Conservation (phyloP, 2,797 vertebrate species). For the Phrynocephalus forsythii region DNA sequence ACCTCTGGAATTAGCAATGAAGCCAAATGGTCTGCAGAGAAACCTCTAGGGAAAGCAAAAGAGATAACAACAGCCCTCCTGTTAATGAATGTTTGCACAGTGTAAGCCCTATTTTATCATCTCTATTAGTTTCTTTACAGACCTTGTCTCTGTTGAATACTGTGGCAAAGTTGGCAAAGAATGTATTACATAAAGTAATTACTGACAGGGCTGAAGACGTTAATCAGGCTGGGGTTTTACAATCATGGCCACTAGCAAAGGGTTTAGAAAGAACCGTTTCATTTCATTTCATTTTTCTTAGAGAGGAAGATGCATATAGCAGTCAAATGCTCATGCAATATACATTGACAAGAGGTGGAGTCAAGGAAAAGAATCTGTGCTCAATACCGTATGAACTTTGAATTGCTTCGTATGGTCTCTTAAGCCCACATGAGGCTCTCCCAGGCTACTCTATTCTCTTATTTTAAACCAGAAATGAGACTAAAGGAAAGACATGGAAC, state of each 20-base stretch:
- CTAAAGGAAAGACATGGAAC: too few species aligned
- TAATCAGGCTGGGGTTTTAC: constrained; percentile 48
- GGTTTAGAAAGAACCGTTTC: constrained; percentile 49
- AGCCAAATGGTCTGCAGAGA: not conserved
- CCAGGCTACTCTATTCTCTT: not conserved
- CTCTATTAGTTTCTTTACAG: constrained; percentile 35
- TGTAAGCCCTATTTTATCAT: constrained; percentile 26
- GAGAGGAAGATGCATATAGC: constrained; percentile 51
- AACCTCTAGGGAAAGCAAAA: constrained; percentile 22
- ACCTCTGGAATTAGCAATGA: not conserved
- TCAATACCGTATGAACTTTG: not conserved
- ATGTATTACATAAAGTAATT: constrained; percentile 6
- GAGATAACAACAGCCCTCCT: not conserved
- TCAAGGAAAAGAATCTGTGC: constrained; percentile 53
- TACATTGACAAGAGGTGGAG: constrained; percentile 20
- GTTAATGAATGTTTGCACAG: constrained; percentile 32
- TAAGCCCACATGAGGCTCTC: not conserved
- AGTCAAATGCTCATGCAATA: constrained; percentile 56
- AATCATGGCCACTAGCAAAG: constrained; percentile 27
- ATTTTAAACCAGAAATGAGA: too few species aligned
- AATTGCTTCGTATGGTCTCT: not conserved
- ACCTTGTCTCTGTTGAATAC: constrained; percentile 33
- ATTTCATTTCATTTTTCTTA: not conserved
- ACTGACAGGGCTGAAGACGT: constrained; percentile 17
- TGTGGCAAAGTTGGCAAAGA: constrained; percentile 29